Base-by-base conservation (phyloP, 2,797 vertebrate genomes). In the Liparis tanakae region DNA sequence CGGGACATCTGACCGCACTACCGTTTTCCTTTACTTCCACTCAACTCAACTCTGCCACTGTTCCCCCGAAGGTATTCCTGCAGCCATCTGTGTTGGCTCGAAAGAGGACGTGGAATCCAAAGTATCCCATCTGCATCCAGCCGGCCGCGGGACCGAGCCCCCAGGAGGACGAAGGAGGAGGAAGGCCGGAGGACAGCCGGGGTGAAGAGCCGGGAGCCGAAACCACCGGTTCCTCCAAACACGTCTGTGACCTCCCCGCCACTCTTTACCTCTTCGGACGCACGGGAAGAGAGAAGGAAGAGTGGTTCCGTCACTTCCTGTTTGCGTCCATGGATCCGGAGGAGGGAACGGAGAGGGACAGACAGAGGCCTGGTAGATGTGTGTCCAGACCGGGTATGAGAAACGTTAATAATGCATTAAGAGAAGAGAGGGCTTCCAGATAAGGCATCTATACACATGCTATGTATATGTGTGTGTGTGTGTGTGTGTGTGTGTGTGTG, bases 21-120 rank as follows among this genome's bases (percentile, higher is more conserved):
- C 6, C n/a, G n/a, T 33, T 65, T n/a, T 34, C 3, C 44, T 80
- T 67, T 61, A 10, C 53, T 60, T 65, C 66, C 39, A 44, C 55
- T 59, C 50, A 64, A 74, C 12, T 33, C 61, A 79, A 36, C 67
- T 67, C 58, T 80, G 25, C 30, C 5, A 51, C 61, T 74, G 22
- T 73, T 85, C 59, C 76, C 65, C 65, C 72, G 55, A 88, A 97
- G 96, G 93, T 97, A 7, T 95, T 93, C 83, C 93, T 98, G 71
- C 90, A 94, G 72, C 97, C 96, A 1, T 77, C 91, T 33, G 89
- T 86, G 67, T 85, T 98, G 91, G 96, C 96, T 41, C 94, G 92
- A 57, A 98, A 98, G 85, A 88, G 97, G 85, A 77, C 91, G 1
- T 98, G 97, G 96, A 98, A 96, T 90, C 96, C 95, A 79, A 98